A percentile compares a stretch with the other conserved stretches of the same genome.
phyloP scores from a whole-genome alignment of 1,140 invertebrate species.

The Pantala flavescens region DNA sequence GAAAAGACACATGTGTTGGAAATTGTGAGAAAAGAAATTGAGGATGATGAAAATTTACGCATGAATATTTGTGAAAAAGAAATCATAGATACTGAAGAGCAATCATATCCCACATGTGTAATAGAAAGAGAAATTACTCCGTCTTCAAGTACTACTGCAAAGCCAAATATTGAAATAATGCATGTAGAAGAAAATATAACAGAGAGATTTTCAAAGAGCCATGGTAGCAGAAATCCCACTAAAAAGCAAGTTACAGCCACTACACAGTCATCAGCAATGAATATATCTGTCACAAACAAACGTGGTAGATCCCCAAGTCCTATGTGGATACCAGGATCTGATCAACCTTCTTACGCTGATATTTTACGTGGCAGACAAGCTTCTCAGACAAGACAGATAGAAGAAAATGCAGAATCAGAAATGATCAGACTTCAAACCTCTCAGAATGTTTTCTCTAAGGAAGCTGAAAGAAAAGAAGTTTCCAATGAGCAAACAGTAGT shows the following conservation, averaged over 20 bases:
- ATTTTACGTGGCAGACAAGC: constrained; percentile 48
- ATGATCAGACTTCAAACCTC: background rate
- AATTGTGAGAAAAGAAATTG: constrained; percentile 19
- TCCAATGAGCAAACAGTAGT: background rate
- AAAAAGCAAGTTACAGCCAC: background rate
- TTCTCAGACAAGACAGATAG: background rate
- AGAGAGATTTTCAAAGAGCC: background rate
- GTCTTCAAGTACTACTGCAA: background rate
- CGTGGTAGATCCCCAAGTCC: constrained; percentile 53
- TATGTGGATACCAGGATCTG: constrained; percentile 57
- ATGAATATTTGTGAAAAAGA: constrained; percentile 15
- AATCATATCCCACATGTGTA: background rate
- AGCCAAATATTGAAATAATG: background rate
- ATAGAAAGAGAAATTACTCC: background rate
- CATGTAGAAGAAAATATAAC: background rate
- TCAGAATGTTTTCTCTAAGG: background rate
- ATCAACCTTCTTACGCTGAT: constrained; percentile 54
- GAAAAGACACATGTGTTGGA: constrained; percentile 1
- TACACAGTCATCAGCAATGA: background rate
- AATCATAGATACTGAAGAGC: background rate
- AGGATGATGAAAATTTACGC: background rate
- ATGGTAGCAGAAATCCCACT: background rate
- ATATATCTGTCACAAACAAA: background rate
- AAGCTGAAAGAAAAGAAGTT: background rate
- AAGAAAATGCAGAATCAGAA: background rate